phyloP scores from a whole-genome alignment of 2,888 invertebrate genomes.

The Metacarcinus magister region DNA sequence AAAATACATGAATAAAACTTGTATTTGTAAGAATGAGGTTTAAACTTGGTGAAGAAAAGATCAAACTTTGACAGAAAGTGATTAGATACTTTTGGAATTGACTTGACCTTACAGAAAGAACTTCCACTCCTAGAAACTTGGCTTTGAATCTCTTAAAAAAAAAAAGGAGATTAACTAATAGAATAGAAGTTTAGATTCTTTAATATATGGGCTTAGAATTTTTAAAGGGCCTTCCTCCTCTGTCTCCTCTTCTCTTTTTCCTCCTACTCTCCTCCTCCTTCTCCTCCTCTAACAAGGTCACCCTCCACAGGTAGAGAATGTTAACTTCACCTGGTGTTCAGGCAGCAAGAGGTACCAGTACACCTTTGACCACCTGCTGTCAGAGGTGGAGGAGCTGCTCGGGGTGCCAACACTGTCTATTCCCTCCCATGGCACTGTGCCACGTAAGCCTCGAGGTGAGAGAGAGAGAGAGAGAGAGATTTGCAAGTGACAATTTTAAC shows the following conservation, averaged over 20 bases:
- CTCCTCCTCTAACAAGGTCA: neutral
- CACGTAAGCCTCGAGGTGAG: slow-evolving; percentile 92
- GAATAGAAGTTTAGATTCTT: no score
- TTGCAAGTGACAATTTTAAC: neutral
- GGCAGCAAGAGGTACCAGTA: slow-evolving; percentile 90
- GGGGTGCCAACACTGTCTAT: slow-evolving; percentile 95
- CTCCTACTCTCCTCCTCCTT: neutral
- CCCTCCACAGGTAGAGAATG: slow-evolving; percentile 87
- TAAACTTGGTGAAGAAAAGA: no score
- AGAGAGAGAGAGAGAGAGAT: neutral
- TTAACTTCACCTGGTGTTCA: slow-evolving; percentile 96
- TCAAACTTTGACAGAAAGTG: no score
- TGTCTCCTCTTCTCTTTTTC: neutral
- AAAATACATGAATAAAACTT: no score
- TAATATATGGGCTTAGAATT: neutral
- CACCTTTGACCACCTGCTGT: slow-evolving; percentile 93
- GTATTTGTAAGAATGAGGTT: no score
- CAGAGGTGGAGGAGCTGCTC: slow-evolving; percentile 92
- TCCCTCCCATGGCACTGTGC: slow-evolving; percentile 93
- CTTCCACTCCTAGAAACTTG: no score
- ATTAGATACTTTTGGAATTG: no score
- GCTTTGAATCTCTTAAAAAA: no score
- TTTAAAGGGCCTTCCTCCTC: no score
- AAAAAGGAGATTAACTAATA: no score
- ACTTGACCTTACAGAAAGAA: no score